Evolutionary conservation across 2,797 vertebrate species (phyloP), one percentile per base, ranked within the genome.

Genomic region (Miichthys miiuy): DNA sequence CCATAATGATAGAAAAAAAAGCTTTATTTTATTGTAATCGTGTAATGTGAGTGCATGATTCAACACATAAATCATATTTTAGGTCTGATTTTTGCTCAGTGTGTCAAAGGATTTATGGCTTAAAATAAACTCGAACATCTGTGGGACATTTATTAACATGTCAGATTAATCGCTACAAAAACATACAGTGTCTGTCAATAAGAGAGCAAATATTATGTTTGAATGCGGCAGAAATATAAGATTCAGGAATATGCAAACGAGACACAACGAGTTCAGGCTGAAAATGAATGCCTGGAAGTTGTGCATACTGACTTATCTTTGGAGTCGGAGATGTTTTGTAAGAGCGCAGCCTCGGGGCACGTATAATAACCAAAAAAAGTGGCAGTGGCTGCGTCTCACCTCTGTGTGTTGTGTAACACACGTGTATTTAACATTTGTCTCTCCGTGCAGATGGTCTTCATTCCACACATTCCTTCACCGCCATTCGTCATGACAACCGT

Each of bases 181-280:
- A 60, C 6, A 61, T 1, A n/a, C 44, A 6, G 10, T 9, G 16
- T 67, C 6, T 48, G 18, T 7, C 0, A 23, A 5, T 68, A 18
- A 34, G 48, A 74, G 66, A 44, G 21, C 27, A 2, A 3, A 52
- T 47, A 13, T 20, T 23, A 42, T 2, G 17, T 48, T 30, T 42
- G 1, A 58, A 25, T 52, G 5, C 68, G 46, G 50, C 18, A 76
- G 11, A 77, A 75, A 9, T 38, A 9, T 38, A 38, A 72, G 68
- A 48, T 72, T 57, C 51, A 58, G 34, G 41, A 46, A 67, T 56
- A 30, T 50, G 52, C 50, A 70, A 38, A 68, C 88, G 79, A 86
- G 82, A 76, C 50, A 6, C 41, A 73, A 83, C 94, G 93, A 61
- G 93, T 89, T 74, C 14, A 51, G 30, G 75, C 70, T 44, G 75